Evolutionary conservation across 2,888 invertebrate species (phyloP), one percentile per base, ranked within the genome.

Genomic region (Drosophila bunnanda): DNA sequence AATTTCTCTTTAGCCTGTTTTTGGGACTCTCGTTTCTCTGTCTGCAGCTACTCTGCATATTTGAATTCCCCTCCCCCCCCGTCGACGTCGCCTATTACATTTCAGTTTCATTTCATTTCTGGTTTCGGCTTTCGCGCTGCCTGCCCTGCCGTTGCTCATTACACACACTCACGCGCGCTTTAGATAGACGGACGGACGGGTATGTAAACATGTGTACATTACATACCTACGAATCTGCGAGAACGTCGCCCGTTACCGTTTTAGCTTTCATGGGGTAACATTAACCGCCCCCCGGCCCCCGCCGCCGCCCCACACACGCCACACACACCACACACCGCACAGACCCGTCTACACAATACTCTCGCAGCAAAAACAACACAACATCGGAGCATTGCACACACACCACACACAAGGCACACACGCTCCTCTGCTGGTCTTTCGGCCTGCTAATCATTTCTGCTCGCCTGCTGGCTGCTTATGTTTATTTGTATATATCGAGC

Each of bases 401-500:
- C 72, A 78, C 65, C 61, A 74, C 53, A 74, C 69, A 61, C 32
- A 64, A 50, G 60, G 20, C 52, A 54, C 32, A 64, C 55, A 66
- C 54, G 46, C 60, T 34, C 22, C 44, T 53, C 55, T 39, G 54
- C 55, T 39, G 54, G 34, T 53, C 53, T 50, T 54, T 56, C 69
- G 44, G 61, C 60, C 72, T 87, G 77, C 88, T 89, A 82, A 79
- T 82, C 79, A 75, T 79, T 85, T 64, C 89, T 89, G 87, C 65
- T 66, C 90, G 85, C 88, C 88, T 90, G 88, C 80, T 90, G 77
- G 71, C 67, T 71, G 78, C 82, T 85, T 88, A 88, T 90, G 90
- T 88, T 85, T 88, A 85, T 88, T 88, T 90, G 85, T 90, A 88
- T 89, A 88, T 88, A 88, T 88, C 84, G 88, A 79, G 83, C 85